These are phyloP conservation scores for Hapalemur alaotrensis DNA, from an alignment of 2,797 vertebrate species.

Conservation along the genomic window DNA sequence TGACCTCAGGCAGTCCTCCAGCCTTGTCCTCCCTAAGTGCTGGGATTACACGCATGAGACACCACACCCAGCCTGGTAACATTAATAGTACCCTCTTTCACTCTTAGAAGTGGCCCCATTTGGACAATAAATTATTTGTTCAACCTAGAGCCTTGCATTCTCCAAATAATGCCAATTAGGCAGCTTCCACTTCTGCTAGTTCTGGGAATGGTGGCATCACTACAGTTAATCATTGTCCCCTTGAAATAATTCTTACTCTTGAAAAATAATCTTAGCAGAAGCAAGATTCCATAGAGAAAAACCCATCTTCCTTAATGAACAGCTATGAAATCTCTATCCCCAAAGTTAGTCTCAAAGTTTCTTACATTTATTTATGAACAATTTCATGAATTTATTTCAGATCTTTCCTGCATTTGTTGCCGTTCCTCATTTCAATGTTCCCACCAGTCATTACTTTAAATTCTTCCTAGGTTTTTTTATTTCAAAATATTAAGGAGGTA, in stretches of 20 bases:
- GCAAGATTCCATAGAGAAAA: background rate
- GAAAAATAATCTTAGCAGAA: constrained; percentile 11
- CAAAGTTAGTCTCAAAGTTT: background rate
- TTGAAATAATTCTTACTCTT: background rate
- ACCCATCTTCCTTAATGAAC: background rate
- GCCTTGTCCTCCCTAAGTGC: background rate
- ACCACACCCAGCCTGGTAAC: background rate
- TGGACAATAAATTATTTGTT: background rate
- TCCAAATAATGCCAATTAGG: background rate
- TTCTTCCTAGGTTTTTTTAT: background rate
- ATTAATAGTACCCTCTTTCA: background rate
- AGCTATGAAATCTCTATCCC: background rate
- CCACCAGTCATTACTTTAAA: background rate
- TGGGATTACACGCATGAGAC: background rate
- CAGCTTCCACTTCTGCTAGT: background rate
- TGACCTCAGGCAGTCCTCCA: background rate
- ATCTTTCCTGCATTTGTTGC: background rate
- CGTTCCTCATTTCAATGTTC: background rate
- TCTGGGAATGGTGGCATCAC: background rate
- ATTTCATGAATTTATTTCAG: background rate
- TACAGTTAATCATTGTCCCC: background rate
- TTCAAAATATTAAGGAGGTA: background rate
- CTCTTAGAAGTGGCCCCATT: background rate
- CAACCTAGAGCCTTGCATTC: background rate
- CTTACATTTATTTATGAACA: background rate